A percentile compares a stretch with the other conserved stretches of the same genome.
These are phyloP conservation scores for Pygocentrus nattereri DNA, from an alignment of 2,797 vertebrate genomes.

Conservation along the genomic window DNA sequence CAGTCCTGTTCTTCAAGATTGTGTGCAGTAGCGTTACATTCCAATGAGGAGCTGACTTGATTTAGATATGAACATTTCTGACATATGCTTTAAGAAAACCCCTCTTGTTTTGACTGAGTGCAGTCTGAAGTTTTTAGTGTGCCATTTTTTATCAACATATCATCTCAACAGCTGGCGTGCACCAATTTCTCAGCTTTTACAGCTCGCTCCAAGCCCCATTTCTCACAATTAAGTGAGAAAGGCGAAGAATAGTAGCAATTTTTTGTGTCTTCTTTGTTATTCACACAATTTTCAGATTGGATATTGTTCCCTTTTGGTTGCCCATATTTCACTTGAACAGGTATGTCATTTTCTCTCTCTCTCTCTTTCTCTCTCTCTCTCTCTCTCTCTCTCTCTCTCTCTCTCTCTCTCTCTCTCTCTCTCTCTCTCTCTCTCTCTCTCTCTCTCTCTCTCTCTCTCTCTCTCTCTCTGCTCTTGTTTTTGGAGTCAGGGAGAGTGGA, in stretches of 20 bases:
- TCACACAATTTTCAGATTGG: constrained; percentile 1
- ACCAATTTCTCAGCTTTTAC: constrained; percentile 17
- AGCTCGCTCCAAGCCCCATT: constrained; percentile 20
- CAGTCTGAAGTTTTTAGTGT: background rate
- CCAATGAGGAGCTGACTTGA: background rate
- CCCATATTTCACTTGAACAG: constrained; percentile 8
- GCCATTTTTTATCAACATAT: constrained; percentile 8
- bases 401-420: constrained; percentile 13
- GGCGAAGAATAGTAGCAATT: background rate
- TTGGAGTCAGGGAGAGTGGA: constrained; percentile 27
- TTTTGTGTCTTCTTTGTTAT: background rate
- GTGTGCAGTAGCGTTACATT: background rate
- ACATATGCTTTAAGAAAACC: background rate
- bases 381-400: constrained; percentile 6
- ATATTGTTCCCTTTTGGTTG: constrained; percentile 1
- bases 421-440: constrained; percentile 20
- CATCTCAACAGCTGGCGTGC: constrained; percentile 4
- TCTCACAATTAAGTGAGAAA: constrained; percentile 13
- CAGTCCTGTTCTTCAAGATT: background rate
- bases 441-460: background rate
- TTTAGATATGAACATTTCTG: background rate
- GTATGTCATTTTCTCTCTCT: constrained; percentile 4
- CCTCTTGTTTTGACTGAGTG: background rate
- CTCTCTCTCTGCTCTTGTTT: constrained; percentile 20
- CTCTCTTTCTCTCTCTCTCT: constrained; percentile 7